A percentile compares a stretch with the other conserved stretches of the same genome.
Evolutionary conservation across 2,888 invertebrate species (phyloP).

Genomic region (Tinea pellionella): DNA sequence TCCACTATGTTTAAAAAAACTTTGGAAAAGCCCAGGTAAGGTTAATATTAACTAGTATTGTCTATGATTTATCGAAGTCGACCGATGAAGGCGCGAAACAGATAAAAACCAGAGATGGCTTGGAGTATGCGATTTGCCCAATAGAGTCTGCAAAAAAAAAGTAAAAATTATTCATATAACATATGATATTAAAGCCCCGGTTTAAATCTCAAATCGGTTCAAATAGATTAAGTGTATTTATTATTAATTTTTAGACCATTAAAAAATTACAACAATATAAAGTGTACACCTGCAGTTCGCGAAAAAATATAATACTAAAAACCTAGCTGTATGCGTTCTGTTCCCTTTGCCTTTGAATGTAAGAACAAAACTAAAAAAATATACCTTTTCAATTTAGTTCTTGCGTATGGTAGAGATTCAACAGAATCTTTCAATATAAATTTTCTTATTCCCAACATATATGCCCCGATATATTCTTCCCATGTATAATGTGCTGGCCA

Average conservation of each 20-base stretch:
- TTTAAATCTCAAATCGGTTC: no score
- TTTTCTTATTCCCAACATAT: slow-evolving; percentile 85
- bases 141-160: slow-evolving; percentile 67
- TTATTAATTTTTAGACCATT: no score
- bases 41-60: neutral
- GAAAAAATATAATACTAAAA: no score
- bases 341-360: no score
- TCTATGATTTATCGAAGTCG: slow-evolving; percentile 38
- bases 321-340: no score
- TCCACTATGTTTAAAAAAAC: neutral
- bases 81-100: slow-evolving; percentile 57
- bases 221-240: no score
- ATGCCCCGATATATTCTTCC: slow-evolving; percentile 82
- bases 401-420: slow-evolving; percentile 73
- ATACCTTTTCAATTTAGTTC: slow-evolving; percentile 75
- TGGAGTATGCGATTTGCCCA: slow-evolving; percentile 76
- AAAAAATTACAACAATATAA: no score
- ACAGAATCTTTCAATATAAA: slow-evolving; percentile 83
- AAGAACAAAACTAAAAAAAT: no score
- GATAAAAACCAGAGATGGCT: slow-evolving; percentile 67
- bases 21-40: neutral
- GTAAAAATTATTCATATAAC: no score
- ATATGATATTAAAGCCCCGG: no score
- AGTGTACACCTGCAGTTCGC: no score
- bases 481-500: slow-evolving; percentile 75